These are phyloP conservation scores for Eupithecia subfuscata DNA, from an alignment of 2,888 invertebrate species.

Conservation along the genomic window DNA sequence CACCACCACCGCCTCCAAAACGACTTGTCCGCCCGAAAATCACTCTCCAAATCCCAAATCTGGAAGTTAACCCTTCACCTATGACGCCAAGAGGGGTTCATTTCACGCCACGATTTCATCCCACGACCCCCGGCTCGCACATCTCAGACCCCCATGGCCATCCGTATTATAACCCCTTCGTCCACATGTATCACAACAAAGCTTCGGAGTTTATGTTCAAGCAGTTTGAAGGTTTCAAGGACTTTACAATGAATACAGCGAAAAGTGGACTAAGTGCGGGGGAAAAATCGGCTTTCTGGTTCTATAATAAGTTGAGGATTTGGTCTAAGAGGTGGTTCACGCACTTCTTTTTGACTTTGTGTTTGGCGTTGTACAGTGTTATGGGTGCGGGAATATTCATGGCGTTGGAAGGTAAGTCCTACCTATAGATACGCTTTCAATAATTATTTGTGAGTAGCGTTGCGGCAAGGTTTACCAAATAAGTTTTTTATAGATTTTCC, in stretches of 20 bases:
- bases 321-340: conserved; percentile 95
- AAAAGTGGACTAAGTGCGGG: conserved; percentile 93
- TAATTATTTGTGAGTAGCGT: too few relatives aligned
- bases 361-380: conserved; percentile 90
- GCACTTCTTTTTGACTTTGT: conserved; percentile 91
- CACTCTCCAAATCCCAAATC: conserved; percentile 75
- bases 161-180: conserved; percentile 72
- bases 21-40: conserved; percentile 74
- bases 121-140: conserved; percentile 68
- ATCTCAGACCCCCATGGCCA: conserved; percentile 66
- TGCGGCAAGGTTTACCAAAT: too few relatives aligned
- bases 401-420: conserved; percentile 88
- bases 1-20: conserved; percentile 73
- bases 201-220: conserved; percentile 92
- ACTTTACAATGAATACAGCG: conserved; percentile 88
- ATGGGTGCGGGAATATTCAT: conserved; percentile 92
- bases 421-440: too few relatives aligned
- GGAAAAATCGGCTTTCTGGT: conserved; percentile 91
- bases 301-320: conserved; percentile 90
- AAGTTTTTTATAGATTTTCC: too few relatives aligned
- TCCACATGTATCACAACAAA: conserved; percentile 85
- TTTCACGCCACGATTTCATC: conserved; percentile 57
- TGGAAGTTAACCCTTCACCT: conserved; percentile 47
- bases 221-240: conserved; percentile 90
- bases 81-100: conserved; percentile 61